phyloP scores from a whole-genome alignment of 2,888 invertebrate species.

The Pammene fasciana region DNA sequence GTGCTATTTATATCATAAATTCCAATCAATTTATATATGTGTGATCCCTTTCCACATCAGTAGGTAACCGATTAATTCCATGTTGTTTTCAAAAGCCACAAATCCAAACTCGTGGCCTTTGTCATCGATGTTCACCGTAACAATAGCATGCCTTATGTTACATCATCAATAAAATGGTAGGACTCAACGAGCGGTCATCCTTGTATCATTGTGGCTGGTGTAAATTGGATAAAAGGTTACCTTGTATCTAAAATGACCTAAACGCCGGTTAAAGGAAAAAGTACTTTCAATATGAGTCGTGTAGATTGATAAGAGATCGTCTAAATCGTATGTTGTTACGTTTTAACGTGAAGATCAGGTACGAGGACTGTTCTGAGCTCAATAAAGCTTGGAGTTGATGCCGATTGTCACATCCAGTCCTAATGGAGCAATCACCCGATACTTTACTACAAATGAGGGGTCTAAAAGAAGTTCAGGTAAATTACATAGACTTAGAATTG shows the following conservation, averaged over 20 bases:
- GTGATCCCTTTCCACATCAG: no score
- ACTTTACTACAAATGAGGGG: constrained; percentile 32
- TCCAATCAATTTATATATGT: no score
- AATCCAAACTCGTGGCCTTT: constrained; percentile 3
- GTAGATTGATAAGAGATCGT: constrained; percentile 16
- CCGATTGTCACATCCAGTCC: constrained; percentile 33
- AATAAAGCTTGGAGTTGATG: constrained; percentile 23
- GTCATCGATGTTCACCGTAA: constrained; percentile 8
- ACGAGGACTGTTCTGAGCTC: constrained; percentile 15
- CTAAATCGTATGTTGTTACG: not conserved
- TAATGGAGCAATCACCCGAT: constrained; percentile 38
- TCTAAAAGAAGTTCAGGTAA: constrained; percentile 24
- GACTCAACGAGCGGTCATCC: constrained; percentile 37
- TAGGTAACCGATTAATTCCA: not conserved
- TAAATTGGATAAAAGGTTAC: constrained; percentile 38
- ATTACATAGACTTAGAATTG: constrained; percentile 3
- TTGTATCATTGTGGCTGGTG: constrained; percentile 41
- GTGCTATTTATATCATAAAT: no score
- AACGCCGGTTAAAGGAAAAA: constrained; percentile 3
- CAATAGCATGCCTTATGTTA: constrained; percentile 24
- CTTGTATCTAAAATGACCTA: constrained; percentile 14
- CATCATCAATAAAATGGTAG: constrained; percentile 35
- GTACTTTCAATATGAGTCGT: not conserved
- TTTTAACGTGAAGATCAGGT: constrained; percentile 11
- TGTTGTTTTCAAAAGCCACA: not conserved